A percentile compares a stretch with the other conserved stretches of the same genome.
phyloP scores from a whole-genome alignment of 2,113 vertebrate species.

The Centrocercus urophasianus region DNA sequence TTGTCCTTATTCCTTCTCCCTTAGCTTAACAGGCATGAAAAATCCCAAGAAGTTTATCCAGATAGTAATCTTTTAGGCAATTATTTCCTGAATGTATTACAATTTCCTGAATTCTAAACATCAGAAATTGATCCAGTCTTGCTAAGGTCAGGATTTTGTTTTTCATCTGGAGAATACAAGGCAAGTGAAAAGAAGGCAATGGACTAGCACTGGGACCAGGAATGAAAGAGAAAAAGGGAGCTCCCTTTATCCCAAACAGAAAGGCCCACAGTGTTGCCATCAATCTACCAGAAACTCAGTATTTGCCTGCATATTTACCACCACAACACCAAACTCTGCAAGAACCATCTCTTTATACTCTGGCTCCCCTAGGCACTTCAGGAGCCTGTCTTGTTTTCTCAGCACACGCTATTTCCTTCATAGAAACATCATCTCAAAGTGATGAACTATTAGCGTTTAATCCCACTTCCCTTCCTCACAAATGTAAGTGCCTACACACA shows the following conservation, averaged over 20 bases:
- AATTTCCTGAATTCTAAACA: not conserved
- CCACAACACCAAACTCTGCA: not conserved
- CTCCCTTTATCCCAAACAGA: not conserved
- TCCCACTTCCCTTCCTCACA: not conserved
- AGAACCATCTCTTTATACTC: rapidly evolving
- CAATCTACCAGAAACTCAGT: not conserved
- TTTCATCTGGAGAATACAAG: not conserved
- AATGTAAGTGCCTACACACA: rapidly evolving
- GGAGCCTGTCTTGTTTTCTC: not conserved
- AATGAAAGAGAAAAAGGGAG: not conserved
- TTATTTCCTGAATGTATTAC: not conserved
- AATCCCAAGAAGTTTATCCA: not conserved
- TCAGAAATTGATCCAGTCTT: not conserved
- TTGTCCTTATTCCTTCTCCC: not conserved
- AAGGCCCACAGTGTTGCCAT: not conserved
- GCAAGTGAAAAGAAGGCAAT: not conserved
- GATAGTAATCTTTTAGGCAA: not conserved
- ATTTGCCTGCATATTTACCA: not conserved
- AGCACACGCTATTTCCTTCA: not conserved
- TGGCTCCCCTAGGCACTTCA: rapidly evolving
- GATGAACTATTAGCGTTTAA: not conserved
- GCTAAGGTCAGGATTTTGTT: not conserved
- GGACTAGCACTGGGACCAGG: rapidly evolving
- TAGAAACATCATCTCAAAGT: not conserved
- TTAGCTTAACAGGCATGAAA: not conserved